Base-by-base conservation (phyloP, 2,888 invertebrate genomes). In the Gymnoscelis rufifasciata region DNA sequence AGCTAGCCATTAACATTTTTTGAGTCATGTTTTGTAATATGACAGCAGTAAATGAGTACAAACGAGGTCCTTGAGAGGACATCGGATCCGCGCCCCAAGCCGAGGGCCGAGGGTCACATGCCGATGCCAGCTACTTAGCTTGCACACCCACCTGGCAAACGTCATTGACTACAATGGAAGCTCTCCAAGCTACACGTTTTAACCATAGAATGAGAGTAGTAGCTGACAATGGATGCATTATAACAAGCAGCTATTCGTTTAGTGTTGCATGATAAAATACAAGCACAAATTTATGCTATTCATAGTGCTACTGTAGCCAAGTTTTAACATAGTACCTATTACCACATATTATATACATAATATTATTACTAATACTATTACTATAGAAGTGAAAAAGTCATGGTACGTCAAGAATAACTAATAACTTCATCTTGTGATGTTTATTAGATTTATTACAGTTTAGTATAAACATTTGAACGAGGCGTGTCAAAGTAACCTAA, bases 401-500 rank as follows among this genome's bases (percentile, higher is more conserved):
- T 2, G 19, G 19, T 19, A 19, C 19, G 2, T 19, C 2, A 19
- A 5, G 19, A 19, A 3, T 3, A 19, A 19, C 3, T 19, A 19
- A 5, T 19, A 19, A 19, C 19, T 15, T n/a, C 14, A 33, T 1
- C 74, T 72, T 72, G 74, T 69, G 83, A 86, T 82, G 72, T 83
- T 86, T 84, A 86, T 87, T 86, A 86, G 83, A 87, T 87, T 86
- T 84, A 86, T 78, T 83, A 80, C 79, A 82, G 84, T 87, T 86
- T 84, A 86, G 78, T 83, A 79, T 78, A 82, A 86, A 83, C 84
- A 84, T 81, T 80, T 83, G 83, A 83, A 82, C 83, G 76, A 84
- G 84, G 81, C 86, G 84, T 86, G 87, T 87, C 88, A 87, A 84
- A 87, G 84, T 84, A 86, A 82, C 79, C 86, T 84, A 87, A 87